phyloP scores from a whole-genome alignment of 1,140 invertebrate species.

The Drosophila bifasciata region DNA sequence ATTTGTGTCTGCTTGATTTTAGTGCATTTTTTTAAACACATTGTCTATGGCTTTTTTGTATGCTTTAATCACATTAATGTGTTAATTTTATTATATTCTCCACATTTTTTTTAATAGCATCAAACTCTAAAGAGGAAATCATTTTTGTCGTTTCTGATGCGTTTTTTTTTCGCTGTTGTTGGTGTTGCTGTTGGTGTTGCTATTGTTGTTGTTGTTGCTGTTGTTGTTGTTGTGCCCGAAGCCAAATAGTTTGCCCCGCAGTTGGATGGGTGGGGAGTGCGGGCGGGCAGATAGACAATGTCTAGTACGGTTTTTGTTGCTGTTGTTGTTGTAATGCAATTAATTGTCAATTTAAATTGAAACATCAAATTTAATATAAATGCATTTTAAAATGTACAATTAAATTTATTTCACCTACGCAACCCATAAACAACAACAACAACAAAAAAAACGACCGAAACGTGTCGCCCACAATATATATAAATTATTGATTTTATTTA shows the following conservation, averaged over 20 bases:
- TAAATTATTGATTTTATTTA: constrained; percentile 74
- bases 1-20: background rate
- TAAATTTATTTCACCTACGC: constrained; percentile 69
- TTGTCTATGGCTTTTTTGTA: background rate
- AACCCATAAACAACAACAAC: constrained; percentile 22
- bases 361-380: constrained; percentile 79
- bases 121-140: constrained; percentile 47
- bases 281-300: background rate
- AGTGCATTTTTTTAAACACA: background rate
- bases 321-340: constrained; percentile 70
- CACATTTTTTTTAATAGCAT: constrained; percentile 36
- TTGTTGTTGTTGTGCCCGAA: constrained; percentile 1
- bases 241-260: constrained; percentile 28
- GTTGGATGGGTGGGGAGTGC: constrained; percentile 3
- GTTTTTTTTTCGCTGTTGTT: background rate
- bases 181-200: background rate
- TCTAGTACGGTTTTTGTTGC: constrained; percentile 43
- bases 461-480: constrained; percentile 52
- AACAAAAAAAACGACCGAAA: constrained; percentile 14
- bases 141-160: constrained; percentile 7
- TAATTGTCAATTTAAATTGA: constrained; percentile 80
- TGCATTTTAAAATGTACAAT: constrained; percentile 75
- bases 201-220: background rate
- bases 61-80: constrained; percentile 43
- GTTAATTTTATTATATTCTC: constrained; percentile 37